Evolutionary conservation across 2,888 invertebrate genomes (phyloP).

Genomic region (Eristalis tenax): DNA sequence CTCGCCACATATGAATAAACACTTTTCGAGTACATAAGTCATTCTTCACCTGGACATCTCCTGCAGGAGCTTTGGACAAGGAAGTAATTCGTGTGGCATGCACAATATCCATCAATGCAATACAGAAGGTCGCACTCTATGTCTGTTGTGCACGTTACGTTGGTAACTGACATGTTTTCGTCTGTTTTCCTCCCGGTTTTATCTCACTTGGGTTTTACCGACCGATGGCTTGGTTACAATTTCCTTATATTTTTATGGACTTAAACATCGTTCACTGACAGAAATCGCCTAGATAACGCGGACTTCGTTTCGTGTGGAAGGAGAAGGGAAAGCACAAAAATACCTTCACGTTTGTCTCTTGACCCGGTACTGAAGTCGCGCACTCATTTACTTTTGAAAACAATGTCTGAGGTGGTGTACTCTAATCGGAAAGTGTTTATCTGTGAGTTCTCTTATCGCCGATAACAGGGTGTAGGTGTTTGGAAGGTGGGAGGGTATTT

Average conservation of each 20-base stretch:
- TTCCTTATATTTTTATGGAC: neutral
- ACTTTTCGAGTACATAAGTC: too few relatives aligned
- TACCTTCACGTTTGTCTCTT: slow-evolving; percentile 26
- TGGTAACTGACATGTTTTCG: neutral
- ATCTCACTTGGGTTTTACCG: neutral
- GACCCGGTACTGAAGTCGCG: slow-evolving; percentile 14
- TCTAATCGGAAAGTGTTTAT: slow-evolving; percentile 55
- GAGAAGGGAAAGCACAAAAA: neutral
- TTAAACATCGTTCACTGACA: neutral
- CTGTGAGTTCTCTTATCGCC: slow-evolving; percentile 44
- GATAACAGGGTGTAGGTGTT: slow-evolving; percentile 26
- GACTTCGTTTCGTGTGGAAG: neutral
- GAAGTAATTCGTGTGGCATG: too few relatives aligned
- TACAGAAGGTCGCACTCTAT: neutral
- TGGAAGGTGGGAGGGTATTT: neutral
- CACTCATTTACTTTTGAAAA: slow-evolving; percentile 27
- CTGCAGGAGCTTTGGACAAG: neutral
- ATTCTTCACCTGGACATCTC: slow-evolving; percentile 42
- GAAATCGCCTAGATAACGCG: neutral
- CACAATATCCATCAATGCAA: slow-evolving; percentile 1
- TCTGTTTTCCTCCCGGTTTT: neutral
- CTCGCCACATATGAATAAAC: neutral
- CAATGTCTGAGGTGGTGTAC: slow-evolving; percentile 28
- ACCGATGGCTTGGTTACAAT: neutral
- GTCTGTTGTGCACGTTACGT: neutral